These are phyloP conservation scores for Gila robusta DNA, from an alignment of 2,797 vertebrate species.

Conservation along the genomic window DNA sequence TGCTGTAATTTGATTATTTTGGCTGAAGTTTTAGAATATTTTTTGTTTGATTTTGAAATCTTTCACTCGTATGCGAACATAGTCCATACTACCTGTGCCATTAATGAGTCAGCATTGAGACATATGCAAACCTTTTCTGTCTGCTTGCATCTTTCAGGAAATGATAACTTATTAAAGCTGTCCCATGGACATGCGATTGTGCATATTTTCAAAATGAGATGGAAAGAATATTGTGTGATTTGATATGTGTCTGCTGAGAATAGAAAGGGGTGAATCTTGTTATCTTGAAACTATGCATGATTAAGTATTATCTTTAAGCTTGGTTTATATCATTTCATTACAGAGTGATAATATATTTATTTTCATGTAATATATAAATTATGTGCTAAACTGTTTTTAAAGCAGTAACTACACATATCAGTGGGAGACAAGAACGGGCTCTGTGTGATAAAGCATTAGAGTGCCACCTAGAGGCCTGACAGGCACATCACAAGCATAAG, in stretches of 20 bases:
- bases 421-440: neutral
- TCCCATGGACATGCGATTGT: neutral
- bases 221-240: neutral
- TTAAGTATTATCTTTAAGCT: constrained; percentile 15
- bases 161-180: constrained; percentile 4
- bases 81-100: neutral
- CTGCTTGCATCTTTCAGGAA: constrained; percentile 3
- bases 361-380: constrained; percentile 14
- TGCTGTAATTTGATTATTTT: neutral
- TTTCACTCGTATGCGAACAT: neutral
- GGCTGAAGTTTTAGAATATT: neutral
- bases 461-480: constrained; percentile 74
- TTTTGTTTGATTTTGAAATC: neutral
- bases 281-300: constrained; percentile 1
- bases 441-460: constrained; percentile 54
- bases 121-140: neutral
- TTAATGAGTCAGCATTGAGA: neutral
- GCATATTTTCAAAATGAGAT: constrained; percentile 1
- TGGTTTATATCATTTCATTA: constrained; percentile 2
- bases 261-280: neutral
- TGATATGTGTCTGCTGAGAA: constrained; percentile 17
- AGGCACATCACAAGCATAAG: constrained; percentile 13
- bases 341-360: neutral
- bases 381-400: neutral
- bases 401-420: neutral